Percentiles rank a stretch among this genome's conserved stretches.
Conservation (phyloP, 2,113 vertebrate species). For the Mustela lutreola region DNA sequence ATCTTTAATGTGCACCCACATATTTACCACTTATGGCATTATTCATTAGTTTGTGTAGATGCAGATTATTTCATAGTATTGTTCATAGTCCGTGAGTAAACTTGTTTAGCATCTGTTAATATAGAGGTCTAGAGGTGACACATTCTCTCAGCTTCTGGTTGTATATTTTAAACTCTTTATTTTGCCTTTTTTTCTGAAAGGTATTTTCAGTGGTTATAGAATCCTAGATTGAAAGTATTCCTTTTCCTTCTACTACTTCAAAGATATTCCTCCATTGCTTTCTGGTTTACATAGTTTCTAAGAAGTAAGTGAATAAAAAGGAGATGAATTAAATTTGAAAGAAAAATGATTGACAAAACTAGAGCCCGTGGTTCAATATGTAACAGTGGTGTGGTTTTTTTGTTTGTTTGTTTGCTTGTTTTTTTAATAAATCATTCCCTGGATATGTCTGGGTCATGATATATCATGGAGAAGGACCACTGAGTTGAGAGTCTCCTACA, state of each 20-base stretch:
- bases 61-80: neutral
- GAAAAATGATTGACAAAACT: neutral
- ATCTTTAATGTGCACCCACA: neutral
- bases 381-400: neutral
- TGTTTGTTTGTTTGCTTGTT: neutral
- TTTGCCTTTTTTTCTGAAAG: neutral
- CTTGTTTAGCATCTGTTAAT: neutral
- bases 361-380: neutral
- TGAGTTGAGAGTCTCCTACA: neutral
- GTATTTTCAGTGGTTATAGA: neutral
- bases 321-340: neutral
- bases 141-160: neutral
- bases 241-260: neutral
- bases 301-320: neutral
- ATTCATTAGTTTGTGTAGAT: neutral
- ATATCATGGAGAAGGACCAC: neutral
- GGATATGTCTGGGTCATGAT: neutral
- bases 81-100: neutral
- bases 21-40: neutral
- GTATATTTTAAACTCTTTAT: neutral
- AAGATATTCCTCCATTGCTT: neutral
- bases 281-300: neutral
- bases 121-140: neutral
- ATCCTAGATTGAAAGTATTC: neutral
- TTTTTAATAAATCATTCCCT: neutral